Evolutionary conservation across 2,888 invertebrate species (phyloP).

Genomic region (Apodemia zela): DNA sequence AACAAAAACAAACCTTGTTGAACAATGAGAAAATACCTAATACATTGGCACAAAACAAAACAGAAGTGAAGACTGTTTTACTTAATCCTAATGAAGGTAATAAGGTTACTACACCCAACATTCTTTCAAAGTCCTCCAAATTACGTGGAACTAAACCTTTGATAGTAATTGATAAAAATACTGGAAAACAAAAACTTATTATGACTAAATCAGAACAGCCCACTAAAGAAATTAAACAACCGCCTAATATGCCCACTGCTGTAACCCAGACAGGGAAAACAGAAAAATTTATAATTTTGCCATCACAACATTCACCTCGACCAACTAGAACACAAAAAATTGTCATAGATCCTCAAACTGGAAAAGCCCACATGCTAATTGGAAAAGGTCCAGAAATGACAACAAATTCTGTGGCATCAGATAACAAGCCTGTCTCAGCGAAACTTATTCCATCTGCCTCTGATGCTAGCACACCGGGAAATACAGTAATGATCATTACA

Average conservation of each 20-base stretch:
- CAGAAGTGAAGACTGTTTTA: conserved; percentile 62
- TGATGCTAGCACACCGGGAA: conserved; percentile 57
- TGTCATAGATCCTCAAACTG: conserved; percentile 70
- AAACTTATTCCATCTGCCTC: conserved; percentile 58
- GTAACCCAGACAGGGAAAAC: conserved; percentile 49
- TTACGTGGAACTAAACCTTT: conserved; percentile 67
- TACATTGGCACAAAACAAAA: conserved; percentile 47
- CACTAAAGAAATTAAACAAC: conserved; percentile 58
- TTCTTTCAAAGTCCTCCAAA: conserved; percentile 72
- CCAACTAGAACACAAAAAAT: conserved; percentile 68
- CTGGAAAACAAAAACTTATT: conserved; percentile 71
- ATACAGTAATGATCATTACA: conserved; percentile 83
- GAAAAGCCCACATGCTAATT: conserved; percentile 67
- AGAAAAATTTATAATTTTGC: conserved; percentile 70
- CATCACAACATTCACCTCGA: conserved; percentile 54
- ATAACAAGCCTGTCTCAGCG: conserved; percentile 63
- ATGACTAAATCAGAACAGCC: conserved; percentile 62
- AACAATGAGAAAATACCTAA: conserved; percentile 56
- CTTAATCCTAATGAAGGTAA: conserved; percentile 58
- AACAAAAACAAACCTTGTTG: conserved; percentile 46
- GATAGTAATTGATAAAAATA: conserved; percentile 68
- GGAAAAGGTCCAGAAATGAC: conserved; percentile 52
- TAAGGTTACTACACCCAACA: conserved; percentile 69
- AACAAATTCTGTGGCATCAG: conserved; percentile 35
- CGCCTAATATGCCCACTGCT: conserved; percentile 42